phyloP scores from a whole-genome alignment of 2,113 vertebrate species.

The Cinclus mexicanus region DNA sequence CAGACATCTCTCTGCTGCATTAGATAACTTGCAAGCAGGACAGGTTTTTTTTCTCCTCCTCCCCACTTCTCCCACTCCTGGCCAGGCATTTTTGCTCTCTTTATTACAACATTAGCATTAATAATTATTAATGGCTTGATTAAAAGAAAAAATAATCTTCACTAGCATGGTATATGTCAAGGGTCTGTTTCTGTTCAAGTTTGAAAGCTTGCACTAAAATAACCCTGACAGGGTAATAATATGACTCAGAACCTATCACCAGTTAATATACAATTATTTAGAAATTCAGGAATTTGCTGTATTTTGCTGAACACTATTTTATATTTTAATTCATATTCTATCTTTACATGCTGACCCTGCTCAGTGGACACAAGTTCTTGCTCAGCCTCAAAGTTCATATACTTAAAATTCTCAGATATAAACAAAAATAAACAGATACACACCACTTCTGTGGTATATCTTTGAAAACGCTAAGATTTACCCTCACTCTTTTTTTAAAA shows the following conservation, averaged over 20 bases:
- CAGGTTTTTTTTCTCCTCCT: neutral
- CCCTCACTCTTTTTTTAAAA: neutral
- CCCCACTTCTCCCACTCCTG: neutral
- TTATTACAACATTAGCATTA: neutral
- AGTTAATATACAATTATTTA: neutral
- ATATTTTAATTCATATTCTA: neutral
- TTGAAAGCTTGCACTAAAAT: neutral
- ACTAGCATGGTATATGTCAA: neutral
- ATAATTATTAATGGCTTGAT: neutral
- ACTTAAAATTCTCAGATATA: slow-evolving; percentile 3
- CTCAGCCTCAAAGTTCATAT: neutral
- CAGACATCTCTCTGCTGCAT: neutral
- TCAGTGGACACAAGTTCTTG: neutral
- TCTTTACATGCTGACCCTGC: neutral
- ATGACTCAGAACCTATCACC: neutral
- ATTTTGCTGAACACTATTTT: neutral
- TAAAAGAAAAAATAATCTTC: neutral
- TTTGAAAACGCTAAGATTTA: slow-evolving; percentile 13
- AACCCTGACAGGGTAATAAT: neutral
- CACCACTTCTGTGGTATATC: neutral
- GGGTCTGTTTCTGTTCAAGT: neutral
- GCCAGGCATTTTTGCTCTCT: neutral
- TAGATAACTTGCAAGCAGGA: neutral
- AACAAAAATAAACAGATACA: slow-evolving; percentile 31
- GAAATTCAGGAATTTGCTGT: neutral